Evolutionary conservation across 2,888 invertebrate genomes (phyloP).

Genomic region (Tillus elongatus): DNA sequence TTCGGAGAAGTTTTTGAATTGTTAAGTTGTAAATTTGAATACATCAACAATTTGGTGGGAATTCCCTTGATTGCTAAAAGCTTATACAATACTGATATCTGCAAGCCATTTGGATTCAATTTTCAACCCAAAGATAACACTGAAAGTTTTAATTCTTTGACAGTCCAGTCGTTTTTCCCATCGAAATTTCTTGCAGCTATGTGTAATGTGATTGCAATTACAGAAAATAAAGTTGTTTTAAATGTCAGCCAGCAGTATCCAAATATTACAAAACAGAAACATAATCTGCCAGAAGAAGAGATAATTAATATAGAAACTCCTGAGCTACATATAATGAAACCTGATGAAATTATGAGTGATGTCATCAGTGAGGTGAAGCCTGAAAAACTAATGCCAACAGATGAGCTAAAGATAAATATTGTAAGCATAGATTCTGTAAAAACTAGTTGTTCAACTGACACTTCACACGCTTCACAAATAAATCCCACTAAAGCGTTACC

Average conservation of each 20-base stretch:
- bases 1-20: conserved; percentile 65
- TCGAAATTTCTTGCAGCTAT: conserved; percentile 64
- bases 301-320: conserved; percentile 21
- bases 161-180: conserved; percentile 54
- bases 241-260: conserved; percentile 48
- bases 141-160: conserved; percentile 34
- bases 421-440: conserved; percentile 16
- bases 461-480: conserved; percentile 30
- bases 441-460: conserved; percentile 23
- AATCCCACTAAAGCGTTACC: conserved; percentile 40
- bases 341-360: conserved; percentile 9
- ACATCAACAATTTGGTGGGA: conserved; percentile 52
- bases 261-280: conserved; percentile 26
- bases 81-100: conserved; percentile 52
- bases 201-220: conserved; percentile 65
- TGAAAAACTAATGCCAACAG: conserved; percentile 14
- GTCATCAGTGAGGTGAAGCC: not conserved
- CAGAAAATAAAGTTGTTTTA: conserved; percentile 56
- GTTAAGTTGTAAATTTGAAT: conserved; percentile 59
- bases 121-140: conserved; percentile 31
- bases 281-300: conserved; percentile 11
- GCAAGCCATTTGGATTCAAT: conserved; percentile 53
- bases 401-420: conserved; percentile 14
- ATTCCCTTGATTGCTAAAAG: conserved; percentile 53
- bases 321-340: conserved; percentile 10